A percentile compares a stretch with the other conserved stretches of the same genome.
These are phyloP conservation scores for Apocrypta bakeri DNA, from an alignment of 1,140 invertebrate species.

Conservation along the genomic window DNA sequence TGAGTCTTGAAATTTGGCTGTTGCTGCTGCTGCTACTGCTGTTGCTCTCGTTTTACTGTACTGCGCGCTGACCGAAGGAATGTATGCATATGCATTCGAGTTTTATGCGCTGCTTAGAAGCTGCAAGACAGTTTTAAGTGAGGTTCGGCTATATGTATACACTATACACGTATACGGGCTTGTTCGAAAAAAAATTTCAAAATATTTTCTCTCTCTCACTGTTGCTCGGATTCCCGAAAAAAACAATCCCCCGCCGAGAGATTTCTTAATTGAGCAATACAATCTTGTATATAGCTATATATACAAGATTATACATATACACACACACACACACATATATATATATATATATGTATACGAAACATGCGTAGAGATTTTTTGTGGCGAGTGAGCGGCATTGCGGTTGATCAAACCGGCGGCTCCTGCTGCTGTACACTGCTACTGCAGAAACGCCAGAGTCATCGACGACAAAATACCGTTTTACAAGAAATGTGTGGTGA, in stretches of 20 bases:
- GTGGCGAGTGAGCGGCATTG: slow-evolving; percentile 1
- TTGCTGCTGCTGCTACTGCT: no score
- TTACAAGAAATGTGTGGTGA: slow-evolving; percentile 15
- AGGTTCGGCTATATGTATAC: no score
- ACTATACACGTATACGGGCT: no score
- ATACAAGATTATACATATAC: neutral
- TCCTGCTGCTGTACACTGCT: no score
- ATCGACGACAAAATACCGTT: slow-evolving; percentile 33
- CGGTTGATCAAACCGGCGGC: neutral
- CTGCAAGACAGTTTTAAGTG: neutral
- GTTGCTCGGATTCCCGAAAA: neutral
- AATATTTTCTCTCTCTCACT: neutral
- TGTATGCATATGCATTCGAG: neutral
- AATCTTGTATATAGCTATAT: neutral
- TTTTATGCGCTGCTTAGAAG: neutral
- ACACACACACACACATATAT: neutral
- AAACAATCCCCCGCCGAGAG: neutral
- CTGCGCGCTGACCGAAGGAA: neutral
- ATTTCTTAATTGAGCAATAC: neutral
- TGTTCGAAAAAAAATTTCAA: neutral
- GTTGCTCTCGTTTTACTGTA: neutral
- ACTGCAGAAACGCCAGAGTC: slow-evolving; percentile 20
- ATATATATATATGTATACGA: neutral
- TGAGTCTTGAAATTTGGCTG: slow-evolving; percentile 27
- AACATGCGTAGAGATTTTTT: neutral